Base-by-base conservation (phyloP, 2,888 invertebrate species). In the Agrochola lota region DNA sequence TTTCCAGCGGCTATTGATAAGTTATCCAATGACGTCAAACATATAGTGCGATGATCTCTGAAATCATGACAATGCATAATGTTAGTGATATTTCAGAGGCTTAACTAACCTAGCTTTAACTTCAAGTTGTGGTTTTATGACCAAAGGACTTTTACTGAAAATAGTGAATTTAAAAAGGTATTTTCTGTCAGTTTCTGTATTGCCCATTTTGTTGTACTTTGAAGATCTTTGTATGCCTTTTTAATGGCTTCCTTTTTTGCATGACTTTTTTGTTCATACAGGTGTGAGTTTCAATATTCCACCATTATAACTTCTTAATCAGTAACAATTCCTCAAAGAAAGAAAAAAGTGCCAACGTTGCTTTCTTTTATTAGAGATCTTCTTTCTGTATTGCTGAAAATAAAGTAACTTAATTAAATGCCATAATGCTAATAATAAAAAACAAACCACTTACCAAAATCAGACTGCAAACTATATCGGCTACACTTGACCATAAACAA, bases 21-120 rank as follows among this genome's bases (percentile, higher is more conserved):
- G 23, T 20, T 69, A 60, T 49, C 30, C n/a, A 20, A 43, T 67
- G 67, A 75, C 62, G 75, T 75, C 75, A 81, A 57, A 49, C 17
- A 7, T 77, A 49, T 49, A 77, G 40, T 63, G 55, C 15, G 11
- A 17, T 78, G 49, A 62, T 62, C 49, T 62, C 49, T 49, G 23
- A 43, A 57, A 71, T 43, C 6, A 17, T 68, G 49, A 52, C 59
- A 60, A 55, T 60, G 17, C 2, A 30, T 30, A 30, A 30, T 30
- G 17, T 49, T 40, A n/a, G 64, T 40, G 23, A n/a, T 63, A 4
- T 35, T 35, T 23, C n/a, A 57, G n/a, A 23, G 15, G 15, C 63
- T 4, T 35, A 63, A n/a, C 4, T 64, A n/a, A 64, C 5, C 15
- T n/a, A 64, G 4, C 7, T 63, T 63, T 63, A 23, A 63, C 12